Base-by-base conservation (phyloP, 1,140 invertebrate genomes). In the Nephila pilipes region DNA sequence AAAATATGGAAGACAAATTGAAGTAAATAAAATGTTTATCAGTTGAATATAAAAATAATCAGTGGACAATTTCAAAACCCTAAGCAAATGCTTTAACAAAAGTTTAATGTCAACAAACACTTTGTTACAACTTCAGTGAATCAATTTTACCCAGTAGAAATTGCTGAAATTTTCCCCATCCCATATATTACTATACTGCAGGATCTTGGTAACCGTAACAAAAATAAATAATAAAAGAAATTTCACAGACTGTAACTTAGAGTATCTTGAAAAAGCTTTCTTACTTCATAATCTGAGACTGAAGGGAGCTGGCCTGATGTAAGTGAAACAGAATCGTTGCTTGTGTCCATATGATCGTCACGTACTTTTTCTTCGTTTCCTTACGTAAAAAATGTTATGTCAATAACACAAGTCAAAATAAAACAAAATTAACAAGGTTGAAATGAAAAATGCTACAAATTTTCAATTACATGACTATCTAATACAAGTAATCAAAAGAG, bases 311-410 rank as follows among this genome's bases (percentile, higher is more conserved):
- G 96, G 94, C 98, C 98, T 10, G 98, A 98, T 12, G 98, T 98
- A 98, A 98, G 98, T 3, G 98, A 98, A 10, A 98, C 98, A 95
- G 97, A 98, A 95, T 98, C 98, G 94, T 97, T 97, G 36, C 97
- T 98, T 0, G 97, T 97, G 95, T 98, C 97, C 95, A 97, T 96
- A 75, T 97, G 46, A 95, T 98, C 97, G 87, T 96, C 94, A 38
- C 32, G 92, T 22, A 32, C n/a, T 25, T 83, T 87, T 18, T 92
- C 63, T 60, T 83, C 81, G 29, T 83, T 83, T 4, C n/a, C 81
- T 83, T 32, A 83, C 16, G 36, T 10, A 75, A 36, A 75, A 36
- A 75, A 55, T n/a, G 12, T 14, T 0, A 14, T 12, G 3, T n/a
- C 1, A 12, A 65, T n/a, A 29, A 25, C 14, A 6, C 63, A 65